Conservation (phyloP, 2,113 vertebrate species). For the Irena cyanogastra region DNA sequence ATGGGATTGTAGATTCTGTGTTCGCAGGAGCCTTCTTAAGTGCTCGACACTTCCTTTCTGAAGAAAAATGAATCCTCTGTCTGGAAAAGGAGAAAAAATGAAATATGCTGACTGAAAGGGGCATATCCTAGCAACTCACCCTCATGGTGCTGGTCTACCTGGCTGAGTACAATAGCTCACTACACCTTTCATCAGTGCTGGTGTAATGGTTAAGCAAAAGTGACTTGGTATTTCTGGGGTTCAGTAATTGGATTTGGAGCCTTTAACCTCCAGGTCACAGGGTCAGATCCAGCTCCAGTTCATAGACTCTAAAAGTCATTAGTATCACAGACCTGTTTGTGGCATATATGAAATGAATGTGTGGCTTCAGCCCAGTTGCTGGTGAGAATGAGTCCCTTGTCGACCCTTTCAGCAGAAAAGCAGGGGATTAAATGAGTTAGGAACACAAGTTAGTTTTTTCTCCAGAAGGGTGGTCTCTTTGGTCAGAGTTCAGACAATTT, state of each 20-base stretch:
- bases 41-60: not conserved
- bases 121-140: not conserved
- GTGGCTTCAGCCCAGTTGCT: not conserved
- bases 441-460: not conserved
- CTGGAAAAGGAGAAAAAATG: not conserved
- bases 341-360: not conserved
- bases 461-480: not conserved
- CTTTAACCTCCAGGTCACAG: constrained; percentile 30
- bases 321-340: not conserved
- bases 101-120: not conserved
- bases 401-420: not conserved
- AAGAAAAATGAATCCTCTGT: not conserved
- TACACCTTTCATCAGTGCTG: not conserved
- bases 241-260: constrained; percentile 34
- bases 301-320: not conserved
- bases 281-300: not conserved
- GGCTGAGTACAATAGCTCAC: not conserved
- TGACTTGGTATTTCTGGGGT: not conserved
- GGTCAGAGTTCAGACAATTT: not conserved
- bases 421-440: not conserved
- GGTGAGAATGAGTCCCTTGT: not conserved
- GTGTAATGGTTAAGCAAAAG: not conserved
- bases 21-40: not conserved
- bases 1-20: not conserved
- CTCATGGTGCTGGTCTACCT: not conserved